phyloP scores from a whole-genome alignment of 2,888 invertebrate genomes.

The Cosmorhoe ocellata region DNA sequence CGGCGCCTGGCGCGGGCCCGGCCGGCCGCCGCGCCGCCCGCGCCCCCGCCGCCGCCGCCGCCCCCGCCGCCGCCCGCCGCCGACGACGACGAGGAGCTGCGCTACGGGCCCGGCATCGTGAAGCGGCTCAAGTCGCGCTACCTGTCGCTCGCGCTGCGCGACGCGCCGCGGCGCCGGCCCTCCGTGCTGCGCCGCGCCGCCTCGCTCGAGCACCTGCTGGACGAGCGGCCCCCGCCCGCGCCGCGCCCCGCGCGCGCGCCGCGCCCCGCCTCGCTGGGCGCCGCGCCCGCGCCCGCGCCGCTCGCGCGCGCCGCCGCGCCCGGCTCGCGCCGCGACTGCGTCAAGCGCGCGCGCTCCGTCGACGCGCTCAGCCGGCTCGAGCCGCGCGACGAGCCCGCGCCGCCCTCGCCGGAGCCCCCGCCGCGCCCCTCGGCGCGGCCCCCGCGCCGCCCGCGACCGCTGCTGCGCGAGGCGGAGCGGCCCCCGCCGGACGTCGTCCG shows the following conservation, averaged over 20 bases:
- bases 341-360: conserved; percentile 93
- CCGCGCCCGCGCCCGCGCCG: conserved; percentile 32
- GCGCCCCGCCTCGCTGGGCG: conserved; percentile 54
- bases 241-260: conserved; percentile 39
- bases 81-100: conserved; percentile 87
- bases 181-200: conserved; percentile 91
- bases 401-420: conserved; percentile 77
- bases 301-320: conserved; percentile 41
- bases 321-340: conserved; percentile 79
- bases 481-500: conserved; percentile 96
- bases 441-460: conserved; percentile 71
- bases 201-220: conserved; percentile 92
- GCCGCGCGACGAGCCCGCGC: conserved; percentile 82
- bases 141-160: conserved; percentile 91
- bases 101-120: conserved; percentile 96
- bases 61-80: conserved; percentile 54
- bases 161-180: conserved; percentile 85
- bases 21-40: conserved; percentile 43
- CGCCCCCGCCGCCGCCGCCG: conserved; percentile 48
- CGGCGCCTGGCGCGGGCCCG: conserved; percentile 82
- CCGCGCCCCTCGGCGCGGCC: conserved; percentile 75
- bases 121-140: conserved; percentile 93
- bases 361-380: conserved; percentile 90
- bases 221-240: conserved; percentile 78
- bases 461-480: conserved; percentile 79